These are phyloP conservation scores for Varanus salvator DNA, from an alignment of 2,113 vertebrate species.

Conservation along the genomic window DNA sequence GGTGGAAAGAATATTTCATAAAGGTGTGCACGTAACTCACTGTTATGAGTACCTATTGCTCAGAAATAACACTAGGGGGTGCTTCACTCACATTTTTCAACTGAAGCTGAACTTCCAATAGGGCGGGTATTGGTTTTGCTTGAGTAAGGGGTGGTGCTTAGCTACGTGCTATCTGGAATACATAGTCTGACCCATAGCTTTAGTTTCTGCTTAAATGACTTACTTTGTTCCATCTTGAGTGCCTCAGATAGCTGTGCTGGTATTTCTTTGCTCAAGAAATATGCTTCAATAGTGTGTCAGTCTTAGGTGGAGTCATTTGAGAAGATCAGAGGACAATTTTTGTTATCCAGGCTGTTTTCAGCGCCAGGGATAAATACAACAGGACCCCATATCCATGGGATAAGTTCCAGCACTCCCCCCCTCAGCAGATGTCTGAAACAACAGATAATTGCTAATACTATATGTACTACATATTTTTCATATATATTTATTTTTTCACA, in stretches of 20 bases:
- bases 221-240: background rate
- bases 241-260: background rate
- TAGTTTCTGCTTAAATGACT: constrained; percentile 5
- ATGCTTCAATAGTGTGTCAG: background rate
- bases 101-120: background rate
- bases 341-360: too few relatives aligned
- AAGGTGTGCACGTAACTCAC: accelerated
- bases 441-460: too few relatives aligned
- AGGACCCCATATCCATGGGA: too few relatives aligned
- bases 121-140: background rate
- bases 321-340: background rate
- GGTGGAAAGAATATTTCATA: background rate
- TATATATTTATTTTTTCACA: too few relatives aligned
- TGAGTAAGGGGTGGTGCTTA: background rate
- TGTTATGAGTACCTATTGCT: background rate
- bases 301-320: background rate
- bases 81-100: constrained; percentile 1
- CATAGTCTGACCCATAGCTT: background rate
- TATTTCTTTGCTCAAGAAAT: background rate
- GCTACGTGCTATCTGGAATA: background rate
- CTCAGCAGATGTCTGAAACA: too few relatives aligned
- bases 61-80: constrained; percentile 33
- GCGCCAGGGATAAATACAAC: background rate
- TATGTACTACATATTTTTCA: too few relatives aligned
- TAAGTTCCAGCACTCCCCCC: too few relatives aligned